Evolutionary conservation across 2,888 invertebrate species (phyloP).

Genomic region (Cordilura impudica): DNA sequence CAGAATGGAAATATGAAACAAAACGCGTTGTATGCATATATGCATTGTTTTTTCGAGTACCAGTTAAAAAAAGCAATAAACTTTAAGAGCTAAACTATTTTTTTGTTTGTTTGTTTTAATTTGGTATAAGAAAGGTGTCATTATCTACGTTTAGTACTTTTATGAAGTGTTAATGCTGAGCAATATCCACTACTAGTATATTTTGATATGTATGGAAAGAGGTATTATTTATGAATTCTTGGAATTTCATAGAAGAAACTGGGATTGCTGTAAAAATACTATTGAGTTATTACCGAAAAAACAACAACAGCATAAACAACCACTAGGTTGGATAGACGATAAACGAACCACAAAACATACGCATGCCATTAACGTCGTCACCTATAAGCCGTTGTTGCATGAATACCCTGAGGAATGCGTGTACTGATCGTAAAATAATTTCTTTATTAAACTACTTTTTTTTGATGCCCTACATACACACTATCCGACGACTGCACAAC

Average conservation of each 20-base stretch:
- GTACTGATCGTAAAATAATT: constrained; percentile 50
- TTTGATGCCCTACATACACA: too few relatives aligned
- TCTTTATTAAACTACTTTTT: constrained; percentile 30
- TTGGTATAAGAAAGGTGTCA: too few relatives aligned
- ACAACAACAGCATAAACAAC: constrained; percentile 14
- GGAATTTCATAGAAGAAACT: constrained; percentile 32
- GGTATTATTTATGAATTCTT: constrained; percentile 53
- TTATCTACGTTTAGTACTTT: too few relatives aligned
- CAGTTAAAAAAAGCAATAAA: too few relatives aligned
- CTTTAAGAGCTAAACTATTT: too few relatives aligned
- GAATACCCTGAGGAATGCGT: constrained; percentile 46
- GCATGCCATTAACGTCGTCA: constrained; percentile 51
- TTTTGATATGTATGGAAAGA: neutral
- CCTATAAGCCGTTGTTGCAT: neutral
- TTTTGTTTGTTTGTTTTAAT: too few relatives aligned
- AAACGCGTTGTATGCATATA: too few relatives aligned
- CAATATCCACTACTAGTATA: too few relatives aligned
- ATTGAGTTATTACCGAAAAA: constrained; percentile 44
- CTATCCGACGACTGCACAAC: too few relatives aligned
- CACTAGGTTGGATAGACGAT: neutral
- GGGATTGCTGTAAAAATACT: constrained; percentile 15
- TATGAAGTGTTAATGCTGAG: too few relatives aligned
- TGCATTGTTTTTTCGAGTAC: too few relatives aligned
- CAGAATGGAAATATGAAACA: too few relatives aligned
- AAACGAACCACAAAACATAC: constrained; percentile 8